Evolutionary conservation across 30 jellyfish, hydroid and myxozoan genomes (phyloP), one percentile per base, ranked within the genome.

Genomic region (Hydractinia echinata): DNA sequence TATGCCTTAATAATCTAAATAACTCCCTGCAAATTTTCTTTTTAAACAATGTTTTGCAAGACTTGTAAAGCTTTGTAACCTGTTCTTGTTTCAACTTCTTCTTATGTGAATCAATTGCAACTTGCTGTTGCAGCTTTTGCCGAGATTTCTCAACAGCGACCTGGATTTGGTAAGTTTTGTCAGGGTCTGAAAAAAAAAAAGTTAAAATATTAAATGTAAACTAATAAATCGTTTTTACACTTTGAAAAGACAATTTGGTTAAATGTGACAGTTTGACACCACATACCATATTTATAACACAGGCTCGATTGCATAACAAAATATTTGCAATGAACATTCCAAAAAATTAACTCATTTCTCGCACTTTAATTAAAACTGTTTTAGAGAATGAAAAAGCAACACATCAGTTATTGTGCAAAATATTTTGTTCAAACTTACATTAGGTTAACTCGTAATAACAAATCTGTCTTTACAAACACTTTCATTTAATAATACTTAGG

Each of bases 131-230:
- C 66, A 85, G 54, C 49, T 60, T 71, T 51, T 56, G 48, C 55
- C 97, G 67, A n/a, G 97, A 89, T 60, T 67, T 70, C 60, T 91
- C 97, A 85, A 91, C 81, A 44, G 95, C 48, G 13, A 82, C 95
- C 67, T 91, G 97, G 64, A 86, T 90, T 19, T 68, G 53, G 86
- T 54, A 82, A 19, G 81, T 56, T 73, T 48, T 66, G 58, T 91
- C 95, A 39, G 97, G 97, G 72, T 91, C 97, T 91, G 72, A 13
- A 69, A 53, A 20, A 66, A 20, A 66, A n/a, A 64, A 6, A 7
- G 7, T 6, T 64, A 64, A 6, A 64, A 44, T n/a, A 64, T n/a
- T 51, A 13, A n/a, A 1, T 64, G 51, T n/a, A 7, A 64, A 58
- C 1, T 58, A 11, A 16, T 58, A 58, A 58, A 58, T 58, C 18